Evolutionary conservation across 2,888 invertebrate genomes (phyloP), one percentile per base, ranked within the genome.

Genomic region (Ceramica pisi): DNA sequence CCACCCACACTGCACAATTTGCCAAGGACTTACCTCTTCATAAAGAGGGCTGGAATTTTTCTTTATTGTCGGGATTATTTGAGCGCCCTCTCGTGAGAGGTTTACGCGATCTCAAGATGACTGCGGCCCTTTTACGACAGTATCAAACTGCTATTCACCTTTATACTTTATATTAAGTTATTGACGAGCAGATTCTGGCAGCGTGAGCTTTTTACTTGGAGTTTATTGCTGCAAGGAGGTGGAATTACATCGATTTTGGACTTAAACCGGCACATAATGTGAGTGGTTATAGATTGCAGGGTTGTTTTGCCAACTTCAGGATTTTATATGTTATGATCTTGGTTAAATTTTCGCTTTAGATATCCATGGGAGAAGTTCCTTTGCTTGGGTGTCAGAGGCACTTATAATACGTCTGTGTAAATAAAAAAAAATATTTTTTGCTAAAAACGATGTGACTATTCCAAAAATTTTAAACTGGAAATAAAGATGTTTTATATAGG

Each of bases 1-100:
- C 38, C 69, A 71, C 70, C 72, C 74, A 38, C 70, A 70, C 78
- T 81, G 82, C 86, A 93, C 94, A 95, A 95, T 95, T 95, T 95
- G 94, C 95, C 93, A 90, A 95, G 92, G 95, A 94, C 95, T 95
- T 95, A 95, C 95, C 95, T 95, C 95, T 95, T 95, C 95, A 95
- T 95, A 95, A 95, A 94, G 94, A 93, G 95, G 94, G 94, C 91
- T 91, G 94, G 94, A 95, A 95, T 95, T 95, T 95, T 95, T 96
- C 95, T 96, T 95, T 95, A 96, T 95, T 94, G 95, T 95, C 92
- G 89, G 94, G 95, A 95, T 95, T 95, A 95, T 94, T 94, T 92
- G 94, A 92, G 93, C 92, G 89, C 92, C 90, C 91, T 90, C 94
- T 90, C 90, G 89, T 91, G 92, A 93, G 92, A 92, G 94, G 93